Evolutionary conservation across 2,113 vertebrate genomes (phyloP).

Genomic region (Chiloscyllium plagiosum): DNA sequence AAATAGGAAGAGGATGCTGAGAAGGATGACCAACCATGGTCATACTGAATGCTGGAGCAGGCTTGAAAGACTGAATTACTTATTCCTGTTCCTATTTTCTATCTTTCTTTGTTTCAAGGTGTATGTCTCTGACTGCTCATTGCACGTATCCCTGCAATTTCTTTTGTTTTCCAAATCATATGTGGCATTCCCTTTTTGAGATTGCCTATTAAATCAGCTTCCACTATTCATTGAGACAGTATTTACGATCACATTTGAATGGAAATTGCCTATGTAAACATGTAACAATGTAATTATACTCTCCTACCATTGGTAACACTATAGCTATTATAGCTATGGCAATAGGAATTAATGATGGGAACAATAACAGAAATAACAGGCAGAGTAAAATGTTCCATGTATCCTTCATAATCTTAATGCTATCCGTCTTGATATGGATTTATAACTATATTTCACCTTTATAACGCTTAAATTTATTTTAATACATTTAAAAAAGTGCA

Average conservation of each 20-base stretch:
- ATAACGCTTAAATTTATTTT: neutral
- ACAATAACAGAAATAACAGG: neutral
- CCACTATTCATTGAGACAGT: neutral
- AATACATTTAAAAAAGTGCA: neutral
- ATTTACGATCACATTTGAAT: neutral
- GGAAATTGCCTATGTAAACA: neutral
- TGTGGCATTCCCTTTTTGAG: neutral
- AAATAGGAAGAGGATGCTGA: too few species aligned
- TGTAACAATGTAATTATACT: neutral
- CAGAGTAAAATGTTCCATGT: neutral
- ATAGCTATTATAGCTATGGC: neutral
- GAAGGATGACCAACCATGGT: too few species aligned
- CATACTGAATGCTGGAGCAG: too few species aligned
- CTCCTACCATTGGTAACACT: neutral
- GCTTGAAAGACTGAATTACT: too few species aligned
- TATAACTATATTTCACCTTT: neutral
- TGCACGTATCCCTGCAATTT: neutral
- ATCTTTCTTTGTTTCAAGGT: too few species aligned
- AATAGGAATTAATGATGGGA: neutral
- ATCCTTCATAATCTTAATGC: neutral
- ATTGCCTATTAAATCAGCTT: neutral
- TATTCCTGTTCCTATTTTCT: too few species aligned
- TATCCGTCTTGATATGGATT: neutral
- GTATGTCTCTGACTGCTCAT: neutral
- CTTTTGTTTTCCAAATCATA: neutral